A percentile compares a stretch with the other conserved stretches of the same genome.
These are phyloP conservation scores for Notothenia rossii DNA, from an alignment of 2,113 vertebrate genomes.

Conservation along the genomic window DNA sequence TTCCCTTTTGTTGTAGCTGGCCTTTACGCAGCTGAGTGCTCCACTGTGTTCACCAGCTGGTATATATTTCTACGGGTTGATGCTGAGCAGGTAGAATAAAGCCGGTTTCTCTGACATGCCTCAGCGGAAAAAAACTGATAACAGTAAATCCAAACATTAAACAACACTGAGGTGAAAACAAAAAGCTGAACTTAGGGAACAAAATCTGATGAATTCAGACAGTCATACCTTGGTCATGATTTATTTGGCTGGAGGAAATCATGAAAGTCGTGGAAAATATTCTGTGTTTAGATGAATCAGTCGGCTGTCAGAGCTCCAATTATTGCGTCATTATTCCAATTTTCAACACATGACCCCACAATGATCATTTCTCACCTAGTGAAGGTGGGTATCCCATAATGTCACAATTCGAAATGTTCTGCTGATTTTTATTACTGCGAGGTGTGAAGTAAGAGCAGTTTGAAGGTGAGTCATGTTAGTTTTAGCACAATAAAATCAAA, in stretches of 20 bases:
- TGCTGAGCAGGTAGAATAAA: too few relatives aligned
- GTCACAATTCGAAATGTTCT: conserved; percentile 27
- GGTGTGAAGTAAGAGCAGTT: not conserved
- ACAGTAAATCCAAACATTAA: not conserved
- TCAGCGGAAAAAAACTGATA: too few relatives aligned
- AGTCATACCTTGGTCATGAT: too few relatives aligned
- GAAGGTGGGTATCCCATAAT: conserved; percentile 1
- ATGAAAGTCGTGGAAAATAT: not conserved
- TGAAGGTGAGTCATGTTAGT: not conserved
- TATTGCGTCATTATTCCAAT: not conserved
- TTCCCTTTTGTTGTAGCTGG: too few relatives aligned
- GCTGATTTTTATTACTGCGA: not conserved
- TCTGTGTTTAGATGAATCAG: not conserved
- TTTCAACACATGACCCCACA: not conserved
- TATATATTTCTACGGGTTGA: too few relatives aligned
- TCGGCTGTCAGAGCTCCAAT: not conserved
- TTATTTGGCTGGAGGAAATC: too few relatives aligned
- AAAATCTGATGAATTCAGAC: too few relatives aligned
- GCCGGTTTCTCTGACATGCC: too few relatives aligned
- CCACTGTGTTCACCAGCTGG: too few relatives aligned
- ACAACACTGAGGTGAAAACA: not conserved
- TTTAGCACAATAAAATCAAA: not conserved
- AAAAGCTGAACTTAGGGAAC: not conserved
- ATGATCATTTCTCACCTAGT: not conserved
- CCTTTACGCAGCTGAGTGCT: too few relatives aligned